These are phyloP conservation scores for Mimachlamys varia DNA, from an alignment of 2,888 invertebrate species.

Conservation along the genomic window DNA sequence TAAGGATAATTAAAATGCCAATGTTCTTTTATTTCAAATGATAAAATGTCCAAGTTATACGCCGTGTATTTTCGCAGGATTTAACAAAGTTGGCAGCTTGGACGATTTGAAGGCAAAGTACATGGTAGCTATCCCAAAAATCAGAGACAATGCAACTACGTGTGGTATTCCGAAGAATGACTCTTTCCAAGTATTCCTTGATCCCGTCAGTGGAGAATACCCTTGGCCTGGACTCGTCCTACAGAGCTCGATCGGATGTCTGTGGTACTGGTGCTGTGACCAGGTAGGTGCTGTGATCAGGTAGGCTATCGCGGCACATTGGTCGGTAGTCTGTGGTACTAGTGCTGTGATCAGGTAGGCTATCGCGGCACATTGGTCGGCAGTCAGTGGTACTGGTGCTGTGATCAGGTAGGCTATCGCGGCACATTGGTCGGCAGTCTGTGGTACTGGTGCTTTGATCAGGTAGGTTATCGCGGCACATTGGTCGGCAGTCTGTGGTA, in stretches of 20 bases:
- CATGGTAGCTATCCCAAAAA: conserved; percentile 60
- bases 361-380: too few relatives aligned
- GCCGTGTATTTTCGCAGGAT: conserved; percentile 57
- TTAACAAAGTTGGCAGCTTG: conserved; percentile 69
- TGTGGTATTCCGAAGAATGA: conserved; percentile 71
- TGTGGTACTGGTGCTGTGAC: conserved; percentile 77
- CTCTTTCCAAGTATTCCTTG: conserved; percentile 71
- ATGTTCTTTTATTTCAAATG: not conserved
- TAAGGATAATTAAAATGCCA: too few relatives aligned
- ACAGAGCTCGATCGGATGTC: conserved; percentile 68
- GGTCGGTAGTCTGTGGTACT: too few relatives aligned
- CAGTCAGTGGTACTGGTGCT: too few relatives aligned
- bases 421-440: too few relatives aligned
- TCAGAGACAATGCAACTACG: conserved; percentile 60
- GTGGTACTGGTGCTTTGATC: too few relatives aligned
- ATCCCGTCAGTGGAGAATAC: conserved; percentile 67
- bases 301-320: too few relatives aligned
- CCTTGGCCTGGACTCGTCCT: conserved; percentile 75
- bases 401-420: too few relatives aligned
- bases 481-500: too few relatives aligned
- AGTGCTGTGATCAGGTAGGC: too few relatives aligned
- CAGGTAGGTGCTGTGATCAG: conserved; percentile 62
- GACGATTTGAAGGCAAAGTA: conserved; percentile 64
- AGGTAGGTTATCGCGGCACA: too few relatives aligned
- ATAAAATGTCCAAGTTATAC: not conserved